These are phyloP conservation scores for Megaceryle torquata DNA, from an alignment of 2,113 vertebrate species.

Conservation along the genomic window DNA sequence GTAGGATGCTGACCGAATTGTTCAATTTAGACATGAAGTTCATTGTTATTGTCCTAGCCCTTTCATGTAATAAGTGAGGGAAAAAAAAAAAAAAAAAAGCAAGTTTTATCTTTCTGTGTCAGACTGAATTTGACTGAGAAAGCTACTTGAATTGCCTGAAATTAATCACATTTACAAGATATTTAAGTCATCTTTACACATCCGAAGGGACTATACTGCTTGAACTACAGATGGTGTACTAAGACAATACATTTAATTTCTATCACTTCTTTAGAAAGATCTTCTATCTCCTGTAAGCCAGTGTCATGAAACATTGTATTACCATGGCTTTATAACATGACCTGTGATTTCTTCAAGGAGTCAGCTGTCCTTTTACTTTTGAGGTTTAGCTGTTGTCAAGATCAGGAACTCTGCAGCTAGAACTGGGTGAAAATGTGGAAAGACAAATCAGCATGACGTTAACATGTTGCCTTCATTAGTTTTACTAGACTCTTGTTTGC, in stretches of 20 bases:
- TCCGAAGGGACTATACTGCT: background rate
- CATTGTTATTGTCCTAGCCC: background rate
- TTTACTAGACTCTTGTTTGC: background rate
- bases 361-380: background rate
- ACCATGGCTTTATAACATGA: background rate
- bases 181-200: background rate
- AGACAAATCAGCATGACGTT: background rate
- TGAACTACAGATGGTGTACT: background rate
- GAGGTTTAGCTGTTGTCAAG: background rate
- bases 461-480: background rate
- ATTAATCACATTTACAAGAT: background rate
- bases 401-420: background rate
- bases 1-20: slow-evolving; percentile 15
- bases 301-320: background rate
- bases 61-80: slow-evolving; percentile 3
- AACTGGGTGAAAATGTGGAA: background rate
- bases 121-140: background rate
- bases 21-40: background rate
- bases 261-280: background rate
- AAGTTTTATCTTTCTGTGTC: background rate
- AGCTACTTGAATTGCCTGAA: background rate
- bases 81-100: background rate
- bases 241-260: background rate
- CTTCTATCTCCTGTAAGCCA: background rate
- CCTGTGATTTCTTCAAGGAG: background rate